Percentiles rank a stretch among this genome's conserved stretches.
Evolutionary conservation across 2,797 vertebrate species (phyloP).

Genomic region (Acipenser oxyrinchus): DNA sequence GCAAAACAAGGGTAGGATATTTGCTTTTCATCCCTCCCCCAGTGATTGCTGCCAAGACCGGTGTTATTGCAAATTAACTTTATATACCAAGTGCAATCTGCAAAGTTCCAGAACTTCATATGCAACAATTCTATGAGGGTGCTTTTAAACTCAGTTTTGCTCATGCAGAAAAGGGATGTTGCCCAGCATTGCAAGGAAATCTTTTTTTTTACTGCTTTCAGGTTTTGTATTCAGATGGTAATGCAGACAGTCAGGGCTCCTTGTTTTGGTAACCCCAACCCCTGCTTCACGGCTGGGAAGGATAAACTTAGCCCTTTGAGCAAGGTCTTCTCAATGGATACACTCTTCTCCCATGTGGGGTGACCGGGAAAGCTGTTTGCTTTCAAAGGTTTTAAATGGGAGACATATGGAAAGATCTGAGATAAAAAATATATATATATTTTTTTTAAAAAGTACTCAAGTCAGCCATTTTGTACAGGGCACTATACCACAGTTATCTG

Average conservation of each 20-base stretch:
- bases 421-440: no score
- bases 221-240: conserved; percentile 19
- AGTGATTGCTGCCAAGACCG: background rate
- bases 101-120: background rate
- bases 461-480: background rate
- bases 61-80: background rate
- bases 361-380: conserved; percentile 12
- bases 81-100: background rate
- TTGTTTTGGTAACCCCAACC: conserved; percentile 20
- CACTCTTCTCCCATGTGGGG: conserved; percentile 2
- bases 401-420: conserved; percentile 10
- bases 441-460: background rate
- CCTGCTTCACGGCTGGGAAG: conserved; percentile 3
- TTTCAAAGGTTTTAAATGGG: conserved; percentile 11
- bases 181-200: conserved; percentile 10
- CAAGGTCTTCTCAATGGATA: conserved; percentile 5
- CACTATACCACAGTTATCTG: background rate
- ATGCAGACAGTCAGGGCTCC: conserved; percentile 8
- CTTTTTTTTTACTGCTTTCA: conserved; percentile 10
- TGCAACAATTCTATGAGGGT: background rate
- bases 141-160: background rate
- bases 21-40: no score
- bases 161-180: conserved; percentile 1
- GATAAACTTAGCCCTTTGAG: conserved; percentile 9
- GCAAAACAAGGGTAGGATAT: background rate